A percentile compares a stretch with the other conserved stretches of the same genome.
Evolutionary conservation across 2,797 vertebrate species (phyloP).

Genomic region (Darevskia mixta): DNA sequence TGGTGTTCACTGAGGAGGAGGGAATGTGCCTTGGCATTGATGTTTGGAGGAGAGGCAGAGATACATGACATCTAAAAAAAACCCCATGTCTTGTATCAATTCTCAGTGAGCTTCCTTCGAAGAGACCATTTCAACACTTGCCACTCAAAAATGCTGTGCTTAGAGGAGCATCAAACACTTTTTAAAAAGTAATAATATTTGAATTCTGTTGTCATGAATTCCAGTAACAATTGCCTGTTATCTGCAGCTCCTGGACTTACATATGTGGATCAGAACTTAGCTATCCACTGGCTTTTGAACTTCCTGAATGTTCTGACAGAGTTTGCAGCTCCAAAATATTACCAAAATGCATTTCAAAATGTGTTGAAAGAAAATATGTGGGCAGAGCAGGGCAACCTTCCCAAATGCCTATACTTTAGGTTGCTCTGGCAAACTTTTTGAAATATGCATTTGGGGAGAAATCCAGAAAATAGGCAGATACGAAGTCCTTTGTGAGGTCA

Average conservation of each 20-base stretch:
- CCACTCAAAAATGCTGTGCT: constrained; percentile 31
- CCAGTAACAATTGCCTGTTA: not conserved
- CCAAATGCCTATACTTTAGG: not conserved
- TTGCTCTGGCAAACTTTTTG: constrained; percentile 10
- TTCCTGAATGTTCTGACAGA: not conserved
- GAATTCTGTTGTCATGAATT: not conserved
- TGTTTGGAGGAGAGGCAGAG: not conserved
- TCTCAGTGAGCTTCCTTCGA: constrained; percentile 27
- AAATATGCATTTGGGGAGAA: not conserved
- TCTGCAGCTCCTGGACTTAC: not conserved
- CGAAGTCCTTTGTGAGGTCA: not conserved
- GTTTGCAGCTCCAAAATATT: not conserved
- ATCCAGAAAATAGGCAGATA: not conserved
- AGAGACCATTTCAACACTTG: not conserved
- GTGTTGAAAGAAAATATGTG: not conserved
- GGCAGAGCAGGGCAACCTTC: not conserved
- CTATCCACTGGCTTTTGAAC: not conserved
- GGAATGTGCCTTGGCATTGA: not conserved
- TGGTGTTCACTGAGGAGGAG: too few relatives aligned
- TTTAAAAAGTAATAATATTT: not conserved
- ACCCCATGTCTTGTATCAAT: constrained; percentile 38
- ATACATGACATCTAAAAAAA: constrained; percentile 40
- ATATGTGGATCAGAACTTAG: not conserved
- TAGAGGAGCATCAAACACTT: not conserved
- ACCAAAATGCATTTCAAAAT: not conserved